These are phyloP conservation scores for Lathamus discolor DNA, from an alignment of 2,113 vertebrate genomes.

Conservation along the genomic window DNA sequence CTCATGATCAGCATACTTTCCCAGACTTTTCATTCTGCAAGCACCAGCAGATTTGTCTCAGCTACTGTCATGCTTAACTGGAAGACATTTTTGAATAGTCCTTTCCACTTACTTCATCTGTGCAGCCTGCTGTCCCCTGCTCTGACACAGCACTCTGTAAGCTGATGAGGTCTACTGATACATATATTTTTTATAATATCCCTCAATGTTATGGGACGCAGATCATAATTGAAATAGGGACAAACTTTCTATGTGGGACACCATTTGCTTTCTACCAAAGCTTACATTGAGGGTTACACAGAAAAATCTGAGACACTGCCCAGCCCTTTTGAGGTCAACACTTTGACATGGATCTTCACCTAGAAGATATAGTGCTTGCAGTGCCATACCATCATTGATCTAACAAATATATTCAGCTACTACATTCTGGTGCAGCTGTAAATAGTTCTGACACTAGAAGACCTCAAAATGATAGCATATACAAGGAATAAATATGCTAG, in stretches of 20 bases:
- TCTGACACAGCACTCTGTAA: background rate
- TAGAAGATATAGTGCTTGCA: background rate
- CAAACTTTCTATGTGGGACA: background rate
- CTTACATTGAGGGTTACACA: background rate
- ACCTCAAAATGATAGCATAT: background rate
- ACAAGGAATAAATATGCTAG: background rate
- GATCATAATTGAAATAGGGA: background rate
- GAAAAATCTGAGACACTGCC: background rate
- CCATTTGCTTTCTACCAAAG: background rate
- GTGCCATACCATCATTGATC: accelerated
- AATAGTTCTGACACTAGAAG: background rate
- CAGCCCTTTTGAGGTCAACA: background rate
- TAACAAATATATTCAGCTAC: background rate
- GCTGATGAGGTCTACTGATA: background rate
- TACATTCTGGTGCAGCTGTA: background rate
- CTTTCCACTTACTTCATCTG: background rate
- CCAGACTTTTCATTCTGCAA: background rate
- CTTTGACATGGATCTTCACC: background rate
- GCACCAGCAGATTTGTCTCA: background rate
- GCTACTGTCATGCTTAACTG: background rate
- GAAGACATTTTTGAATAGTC: background rate
- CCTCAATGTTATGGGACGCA: background rate
- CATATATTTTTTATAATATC: background rate
- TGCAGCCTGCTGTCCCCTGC: background rate
- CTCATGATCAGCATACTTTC: background rate